Conservation (phyloP, 2,113 vertebrate species). For the Andinoacara biseriatus region DNA sequence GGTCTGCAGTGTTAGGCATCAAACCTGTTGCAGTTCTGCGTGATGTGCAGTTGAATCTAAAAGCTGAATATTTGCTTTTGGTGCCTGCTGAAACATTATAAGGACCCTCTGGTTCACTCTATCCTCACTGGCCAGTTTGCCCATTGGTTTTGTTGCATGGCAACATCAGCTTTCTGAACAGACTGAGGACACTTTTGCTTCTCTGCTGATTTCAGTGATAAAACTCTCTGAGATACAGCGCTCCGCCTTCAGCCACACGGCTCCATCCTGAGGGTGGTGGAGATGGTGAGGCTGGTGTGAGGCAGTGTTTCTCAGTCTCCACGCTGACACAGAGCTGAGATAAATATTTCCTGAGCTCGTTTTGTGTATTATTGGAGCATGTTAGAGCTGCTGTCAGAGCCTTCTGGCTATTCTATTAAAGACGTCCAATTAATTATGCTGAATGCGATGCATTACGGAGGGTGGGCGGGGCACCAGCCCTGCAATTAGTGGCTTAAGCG, state of each 20-base stretch:
- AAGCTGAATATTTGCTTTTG: neutral
- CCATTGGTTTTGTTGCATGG: conserved; percentile 32
- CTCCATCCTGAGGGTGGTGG: neutral
- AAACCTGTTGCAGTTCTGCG: too few relatives aligned
- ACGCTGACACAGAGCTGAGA: conserved; percentile 56
- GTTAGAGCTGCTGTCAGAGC: conserved; percentile 65
- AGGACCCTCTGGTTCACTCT: neutral
- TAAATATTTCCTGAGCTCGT: conserved; percentile 58
- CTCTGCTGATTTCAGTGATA: conserved; percentile 42
- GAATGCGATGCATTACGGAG: conserved; percentile 65
- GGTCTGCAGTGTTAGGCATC: too few relatives aligned
- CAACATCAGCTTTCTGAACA: conserved; percentile 37
- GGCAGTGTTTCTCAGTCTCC: conserved; percentile 54
- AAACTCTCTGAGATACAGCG: conserved; percentile 33
- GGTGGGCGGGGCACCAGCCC: conserved; percentile 42
- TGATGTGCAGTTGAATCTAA: neutral
- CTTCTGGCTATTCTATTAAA: conserved; percentile 68
- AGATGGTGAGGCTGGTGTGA: conserved; percentile 28
- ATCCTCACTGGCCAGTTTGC: neutral
- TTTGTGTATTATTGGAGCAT: conserved; percentile 80
- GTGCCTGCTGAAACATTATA: neutral
- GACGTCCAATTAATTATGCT: conserved; percentile 75
- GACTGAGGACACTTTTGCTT: conserved; percentile 21
- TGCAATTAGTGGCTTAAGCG: conserved; percentile 44
- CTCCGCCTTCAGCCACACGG: neutral